Conservation (phyloP, 2,888 invertebrate genomes). For the Hymenopus coronatus region DNA sequence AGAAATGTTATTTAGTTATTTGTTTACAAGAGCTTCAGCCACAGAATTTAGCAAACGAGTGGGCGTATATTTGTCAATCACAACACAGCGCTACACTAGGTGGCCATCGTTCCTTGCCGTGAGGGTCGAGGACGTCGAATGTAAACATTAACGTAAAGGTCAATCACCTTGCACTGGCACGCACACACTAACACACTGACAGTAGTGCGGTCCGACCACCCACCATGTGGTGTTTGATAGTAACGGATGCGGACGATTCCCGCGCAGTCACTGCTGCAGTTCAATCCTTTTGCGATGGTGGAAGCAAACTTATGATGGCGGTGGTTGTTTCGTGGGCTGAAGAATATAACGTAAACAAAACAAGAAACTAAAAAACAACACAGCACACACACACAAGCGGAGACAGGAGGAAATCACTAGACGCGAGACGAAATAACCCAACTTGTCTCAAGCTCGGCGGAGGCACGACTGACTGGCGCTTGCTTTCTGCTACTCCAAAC, state of each 20-base stretch:
- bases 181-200: background rate
- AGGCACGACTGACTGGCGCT: constrained; percentile 3
- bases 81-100: background rate
- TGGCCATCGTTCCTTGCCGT: background rate
- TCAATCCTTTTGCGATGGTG: background rate
- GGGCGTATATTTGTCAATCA: background rate
- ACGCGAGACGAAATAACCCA: background rate
- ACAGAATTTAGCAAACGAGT: background rate
- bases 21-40: background rate
- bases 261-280: background rate
- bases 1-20: background rate
- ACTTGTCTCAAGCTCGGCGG: background rate
- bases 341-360: background rate
- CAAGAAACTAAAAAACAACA: background rate
- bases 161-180: constrained; percentile 5
- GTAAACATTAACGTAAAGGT: constrained; percentile 6
- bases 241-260: background rate
- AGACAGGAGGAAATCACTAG: background rate
- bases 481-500: background rate
- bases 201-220: background rate
- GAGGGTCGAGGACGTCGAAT: background rate
- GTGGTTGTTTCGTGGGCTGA: background rate
- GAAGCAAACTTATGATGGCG: background rate
- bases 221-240: background rate
- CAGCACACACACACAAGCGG: background rate